A percentile compares a stretch with the other conserved stretches of the same genome.
Evolutionary conservation across 2,888 invertebrate genomes (phyloP).

Genomic region (Tetrapedia diversipes): DNA sequence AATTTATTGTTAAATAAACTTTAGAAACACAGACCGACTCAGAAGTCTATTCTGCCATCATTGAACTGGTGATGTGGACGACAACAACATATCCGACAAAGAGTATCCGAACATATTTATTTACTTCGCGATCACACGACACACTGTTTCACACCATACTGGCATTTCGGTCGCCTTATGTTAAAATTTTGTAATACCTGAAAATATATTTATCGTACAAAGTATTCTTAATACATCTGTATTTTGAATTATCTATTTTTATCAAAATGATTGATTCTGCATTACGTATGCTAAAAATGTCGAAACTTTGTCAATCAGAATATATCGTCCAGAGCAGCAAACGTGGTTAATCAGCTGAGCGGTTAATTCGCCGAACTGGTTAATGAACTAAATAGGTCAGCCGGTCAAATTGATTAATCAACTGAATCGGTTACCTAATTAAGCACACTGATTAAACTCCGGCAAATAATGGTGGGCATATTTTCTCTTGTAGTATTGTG

Average conservation of each 20-base stretch:
- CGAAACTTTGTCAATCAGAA: conserved; percentile 23
- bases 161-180: no score
- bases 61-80: no score
- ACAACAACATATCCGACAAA: no score
- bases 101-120: no score
- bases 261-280: neutral
- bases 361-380: conserved; percentile 47
- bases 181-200: no score
- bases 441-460: conserved; percentile 44
- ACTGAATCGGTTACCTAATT: conserved; percentile 50
- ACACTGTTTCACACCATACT: no score
- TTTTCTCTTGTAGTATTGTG: conserved; percentile 20
- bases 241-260: neutral
- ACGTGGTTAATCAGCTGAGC: conserved; percentile 39
- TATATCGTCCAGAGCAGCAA: conserved; percentile 1
- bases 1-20: no score
- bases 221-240: neutral
- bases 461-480: conserved; percentile 29
- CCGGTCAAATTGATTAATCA: conserved; percentile 55
- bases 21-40: no score
- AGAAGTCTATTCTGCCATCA: no score
- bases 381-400: conserved; percentile 52
- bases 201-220: neutral
- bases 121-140: no score
- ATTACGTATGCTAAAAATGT: neutral